A percentile compares a stretch with the other conserved stretches of the same genome.
Conservation (phyloP, 2,888 invertebrate species). For the Zhengitettix transpicula region DNA sequence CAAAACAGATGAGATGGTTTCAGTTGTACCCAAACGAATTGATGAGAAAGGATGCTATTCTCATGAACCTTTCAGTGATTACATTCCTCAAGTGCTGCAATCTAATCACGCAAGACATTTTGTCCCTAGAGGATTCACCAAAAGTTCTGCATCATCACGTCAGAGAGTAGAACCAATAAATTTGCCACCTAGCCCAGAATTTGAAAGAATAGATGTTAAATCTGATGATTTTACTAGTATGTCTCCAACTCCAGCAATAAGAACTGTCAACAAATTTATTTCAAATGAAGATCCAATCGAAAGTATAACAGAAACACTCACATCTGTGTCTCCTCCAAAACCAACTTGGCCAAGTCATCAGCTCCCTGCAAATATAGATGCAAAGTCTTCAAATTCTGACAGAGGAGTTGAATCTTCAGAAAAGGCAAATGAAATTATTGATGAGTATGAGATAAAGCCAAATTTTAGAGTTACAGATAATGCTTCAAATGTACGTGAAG, state of each 20-base stretch:
- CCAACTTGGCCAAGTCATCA: slow-evolving; percentile 20
- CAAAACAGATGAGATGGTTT: slow-evolving; percentile 1
- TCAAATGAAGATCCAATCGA: background rate
- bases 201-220: slow-evolving; percentile 2
- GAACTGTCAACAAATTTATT: background rate
- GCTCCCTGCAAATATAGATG: background rate
- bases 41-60: slow-evolving; percentile 35
- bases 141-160: slow-evolving; percentile 33
- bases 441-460: background rate
- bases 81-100: slow-evolving; percentile 13
- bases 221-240: background rate
- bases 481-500: background rate
- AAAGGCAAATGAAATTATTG: background rate
- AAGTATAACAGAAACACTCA: background rate
- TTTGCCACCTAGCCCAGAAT: slow-evolving; percentile 27
- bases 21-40: slow-evolving; percentile 26
- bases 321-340: slow-evolving; percentile 29
- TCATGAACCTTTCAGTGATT: slow-evolving; percentile 21
- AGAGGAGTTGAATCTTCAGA: background rate
- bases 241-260: background rate
- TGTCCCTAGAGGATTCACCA: slow-evolving; percentile 9
- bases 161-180: slow-evolving; percentile 40
- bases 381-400: background rate
- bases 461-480: background rate
- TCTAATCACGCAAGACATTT: background rate